Percentiles rank a stretch among this genome's conserved stretches.
These are phyloP conservation scores for Drosophila arawakana DNA, from an alignment of 1,140 invertebrate genomes.

Conservation along the genomic window DNA sequence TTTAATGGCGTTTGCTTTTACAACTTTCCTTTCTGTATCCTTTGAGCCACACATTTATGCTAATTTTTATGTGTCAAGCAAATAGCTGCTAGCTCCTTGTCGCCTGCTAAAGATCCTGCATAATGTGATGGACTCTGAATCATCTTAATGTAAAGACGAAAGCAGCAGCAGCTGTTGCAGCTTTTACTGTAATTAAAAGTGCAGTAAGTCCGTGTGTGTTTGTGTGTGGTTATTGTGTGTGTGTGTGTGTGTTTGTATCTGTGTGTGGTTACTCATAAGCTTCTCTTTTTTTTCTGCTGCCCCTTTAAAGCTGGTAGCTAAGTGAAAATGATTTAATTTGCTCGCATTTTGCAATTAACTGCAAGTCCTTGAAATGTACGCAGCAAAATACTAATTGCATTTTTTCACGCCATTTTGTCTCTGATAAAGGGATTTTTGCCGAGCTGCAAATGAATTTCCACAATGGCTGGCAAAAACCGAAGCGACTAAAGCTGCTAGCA, in stretches of 20 bases:
- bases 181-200: constrained; percentile 79
- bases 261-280: constrained; percentile 34
- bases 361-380: constrained; percentile 63
- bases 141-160: constrained; percentile 22
- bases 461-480: constrained; percentile 16
- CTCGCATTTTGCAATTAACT: constrained; percentile 75
- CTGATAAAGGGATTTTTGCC: constrained; percentile 66
- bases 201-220: constrained; percentile 54
- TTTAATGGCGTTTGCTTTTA: constrained; percentile 81
- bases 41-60: constrained; percentile 68
- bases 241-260: constrained; percentile 39
- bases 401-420: constrained; percentile 72
- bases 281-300: constrained; percentile 12
- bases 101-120: not conserved
- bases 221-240: constrained; percentile 31
- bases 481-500: constrained; percentile 46
- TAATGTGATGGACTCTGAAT: constrained; percentile 12
- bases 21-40: constrained; percentile 56
- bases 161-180: constrained; percentile 31
- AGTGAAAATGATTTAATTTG: constrained; percentile 76
- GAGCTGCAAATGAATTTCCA: constrained; percentile 58
- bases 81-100: constrained; percentile 34
- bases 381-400: constrained; percentile 76
- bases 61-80: constrained; percentile 69
- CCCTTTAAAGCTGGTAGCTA: constrained; percentile 25